Conservation (phyloP, 2,113 vertebrate genomes). For the Podocnemis expansa region DNA sequence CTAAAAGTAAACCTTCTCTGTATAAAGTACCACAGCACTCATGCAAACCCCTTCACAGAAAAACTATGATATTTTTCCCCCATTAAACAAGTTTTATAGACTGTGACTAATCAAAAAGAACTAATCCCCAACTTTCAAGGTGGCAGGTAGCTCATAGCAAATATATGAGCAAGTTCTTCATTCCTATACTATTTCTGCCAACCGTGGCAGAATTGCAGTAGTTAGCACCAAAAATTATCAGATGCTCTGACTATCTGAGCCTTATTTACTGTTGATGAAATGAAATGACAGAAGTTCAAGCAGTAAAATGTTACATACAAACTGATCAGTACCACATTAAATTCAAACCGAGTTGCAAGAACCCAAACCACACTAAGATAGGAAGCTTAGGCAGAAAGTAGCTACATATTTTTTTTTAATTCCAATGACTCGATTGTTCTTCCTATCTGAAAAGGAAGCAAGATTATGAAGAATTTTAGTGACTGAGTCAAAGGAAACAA, state of each 20-base stretch:
- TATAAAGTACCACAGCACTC: neutral
- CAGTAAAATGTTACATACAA: neutral
- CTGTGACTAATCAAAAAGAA: accelerated
- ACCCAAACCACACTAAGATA: neutral
- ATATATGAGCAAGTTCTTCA: neutral
- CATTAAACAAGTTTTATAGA: neutral
- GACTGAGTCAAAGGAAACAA: neutral
- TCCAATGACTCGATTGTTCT: neutral
- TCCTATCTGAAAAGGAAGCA: neutral
- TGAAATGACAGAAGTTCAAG: neutral
- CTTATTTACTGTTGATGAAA: neutral
- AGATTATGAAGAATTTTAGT: neutral
- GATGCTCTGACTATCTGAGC: neutral
- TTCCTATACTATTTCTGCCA: neutral
- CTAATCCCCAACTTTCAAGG: neutral
- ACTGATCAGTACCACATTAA: neutral
- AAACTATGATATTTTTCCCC: neutral
- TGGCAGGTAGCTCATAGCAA: neutral
- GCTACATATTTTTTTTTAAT: neutral
- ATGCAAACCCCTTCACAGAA: neutral
- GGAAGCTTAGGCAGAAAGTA: neutral
- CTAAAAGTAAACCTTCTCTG: neutral
- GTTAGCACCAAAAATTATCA: neutral
- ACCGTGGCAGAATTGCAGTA: accelerated
- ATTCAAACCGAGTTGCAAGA: neutral